Conservation (phyloP, 2,113 vertebrate genomes). For the Diglossa brunneiventris region DNA sequence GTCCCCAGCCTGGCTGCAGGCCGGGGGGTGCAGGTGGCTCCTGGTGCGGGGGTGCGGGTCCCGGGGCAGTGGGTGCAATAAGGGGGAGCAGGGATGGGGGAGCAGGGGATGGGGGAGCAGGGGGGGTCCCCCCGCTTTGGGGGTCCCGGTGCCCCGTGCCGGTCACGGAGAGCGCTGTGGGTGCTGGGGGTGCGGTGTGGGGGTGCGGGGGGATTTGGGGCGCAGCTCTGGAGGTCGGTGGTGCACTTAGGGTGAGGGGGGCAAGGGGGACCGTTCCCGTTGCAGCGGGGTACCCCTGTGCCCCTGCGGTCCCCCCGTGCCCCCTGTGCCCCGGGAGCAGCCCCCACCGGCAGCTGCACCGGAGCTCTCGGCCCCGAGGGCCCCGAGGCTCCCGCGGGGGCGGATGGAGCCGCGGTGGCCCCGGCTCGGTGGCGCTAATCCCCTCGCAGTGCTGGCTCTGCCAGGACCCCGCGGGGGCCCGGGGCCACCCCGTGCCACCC, state of each 20-base stretch:
- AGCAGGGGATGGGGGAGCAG: no score
- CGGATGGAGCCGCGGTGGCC: background rate
- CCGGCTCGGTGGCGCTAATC: background rate
- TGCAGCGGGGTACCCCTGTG: no score
- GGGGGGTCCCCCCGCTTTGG: no score
- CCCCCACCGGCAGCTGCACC: background rate
- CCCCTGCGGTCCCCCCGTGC: no score
- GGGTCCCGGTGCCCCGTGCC: background rate
- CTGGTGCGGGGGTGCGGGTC: background rate
- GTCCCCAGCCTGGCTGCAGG: background rate
- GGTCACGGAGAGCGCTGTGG: background rate
- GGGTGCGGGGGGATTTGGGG: background rate
- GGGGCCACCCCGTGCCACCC: background rate
- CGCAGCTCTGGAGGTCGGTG: background rate
- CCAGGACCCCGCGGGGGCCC: background rate
- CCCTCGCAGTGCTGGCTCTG: rapidly evolving
- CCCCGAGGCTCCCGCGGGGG: background rate
- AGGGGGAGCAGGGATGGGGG: no score
- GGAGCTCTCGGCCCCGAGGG: background rate
- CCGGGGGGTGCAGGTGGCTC: background rate
- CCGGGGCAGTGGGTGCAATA: background rate
- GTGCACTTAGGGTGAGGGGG: background rate
- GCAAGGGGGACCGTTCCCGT: background rate
- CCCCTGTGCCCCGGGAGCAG: background rate
- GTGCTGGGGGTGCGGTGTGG: background rate